These are phyloP conservation scores for Drosophila nr. fundita DNA, from an alignment of 2,888 invertebrate genomes.

Conservation along the genomic window DNA sequence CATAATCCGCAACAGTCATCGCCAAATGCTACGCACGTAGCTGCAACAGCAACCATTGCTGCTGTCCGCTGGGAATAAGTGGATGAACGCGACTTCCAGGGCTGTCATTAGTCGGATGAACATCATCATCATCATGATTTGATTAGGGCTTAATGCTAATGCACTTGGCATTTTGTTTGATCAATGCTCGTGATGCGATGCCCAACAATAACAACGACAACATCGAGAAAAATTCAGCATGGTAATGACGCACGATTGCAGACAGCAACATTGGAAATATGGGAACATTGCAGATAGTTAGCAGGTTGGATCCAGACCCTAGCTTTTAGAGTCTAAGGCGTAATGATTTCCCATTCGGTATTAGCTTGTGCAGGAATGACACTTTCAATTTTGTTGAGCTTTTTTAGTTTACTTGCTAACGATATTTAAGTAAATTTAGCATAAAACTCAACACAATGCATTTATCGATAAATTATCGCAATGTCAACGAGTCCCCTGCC, in stretches of 20 bases:
- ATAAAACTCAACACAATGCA: not conserved
- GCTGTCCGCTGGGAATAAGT: constrained; percentile 41
- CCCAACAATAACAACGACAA: constrained; percentile 30
- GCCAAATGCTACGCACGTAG: constrained; percentile 60
- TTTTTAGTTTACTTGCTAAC: not conserved
- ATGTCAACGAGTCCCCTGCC: constrained; percentile 17
- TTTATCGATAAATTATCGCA: constrained; percentile 33
- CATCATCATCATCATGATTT: constrained; percentile 37
- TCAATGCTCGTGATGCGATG: constrained; percentile 56
- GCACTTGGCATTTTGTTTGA: constrained; percentile 71
- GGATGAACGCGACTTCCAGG: constrained; percentile 57
- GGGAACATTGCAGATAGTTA: constrained; percentile 4
- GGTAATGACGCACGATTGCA: constrained; percentile 66
- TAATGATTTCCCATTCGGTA: constrained; percentile 15
- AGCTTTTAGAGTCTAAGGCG: not conserved
- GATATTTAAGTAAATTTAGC: not conserved
- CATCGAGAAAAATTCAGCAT: constrained; percentile 45
- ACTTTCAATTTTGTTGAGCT: constrained; percentile 28
- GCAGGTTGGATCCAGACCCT: not conserved
- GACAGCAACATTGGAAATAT: constrained; percentile 32
- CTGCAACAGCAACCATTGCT: constrained; percentile 21
- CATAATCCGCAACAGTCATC: constrained; percentile 58
- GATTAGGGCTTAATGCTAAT: constrained; percentile 65
- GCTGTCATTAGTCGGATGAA: constrained; percentile 51
- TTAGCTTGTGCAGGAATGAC: constrained; percentile 21